Conservation (phyloP, 2,113 vertebrate genomes). For the Chunga burmeisteri region DNA sequence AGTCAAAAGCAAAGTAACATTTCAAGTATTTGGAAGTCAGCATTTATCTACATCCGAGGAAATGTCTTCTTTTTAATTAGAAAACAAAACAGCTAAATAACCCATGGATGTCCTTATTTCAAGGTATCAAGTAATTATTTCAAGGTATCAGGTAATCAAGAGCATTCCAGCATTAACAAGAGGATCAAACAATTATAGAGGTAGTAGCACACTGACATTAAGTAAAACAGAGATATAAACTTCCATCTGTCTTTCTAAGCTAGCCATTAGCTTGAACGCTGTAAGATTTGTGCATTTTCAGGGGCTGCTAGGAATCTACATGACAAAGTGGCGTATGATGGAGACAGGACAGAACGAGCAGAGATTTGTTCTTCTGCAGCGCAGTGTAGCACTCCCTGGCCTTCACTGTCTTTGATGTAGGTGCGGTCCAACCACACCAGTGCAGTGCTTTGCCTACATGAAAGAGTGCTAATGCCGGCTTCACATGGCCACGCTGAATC, state of each 20-base stretch:
- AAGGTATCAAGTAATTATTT: neutral
- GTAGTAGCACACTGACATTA: neutral
- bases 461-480: neutral
- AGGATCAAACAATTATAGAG: neutral
- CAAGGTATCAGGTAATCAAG: neutral
- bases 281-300: neutral
- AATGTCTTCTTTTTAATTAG: neutral
- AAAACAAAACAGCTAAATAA: neutral
- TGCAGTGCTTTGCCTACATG: accelerated
- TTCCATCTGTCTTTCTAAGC: neutral
- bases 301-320: neutral
- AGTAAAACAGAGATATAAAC: neutral
- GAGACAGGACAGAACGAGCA: accelerated
- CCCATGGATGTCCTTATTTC: neutral
- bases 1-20: neutral
- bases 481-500: accelerated
- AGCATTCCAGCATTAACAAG: neutral
- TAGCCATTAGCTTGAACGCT: neutral
- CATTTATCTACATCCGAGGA: neutral
- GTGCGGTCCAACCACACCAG: neutral
- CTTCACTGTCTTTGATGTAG: accelerated
- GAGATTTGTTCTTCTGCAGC: neutral
- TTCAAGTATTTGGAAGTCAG: neutral
- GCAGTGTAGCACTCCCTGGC: neutral
- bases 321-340: neutral